Conservation (phyloP, 2,113 vertebrate species). For the Syrrhaptes paradoxus region DNA sequence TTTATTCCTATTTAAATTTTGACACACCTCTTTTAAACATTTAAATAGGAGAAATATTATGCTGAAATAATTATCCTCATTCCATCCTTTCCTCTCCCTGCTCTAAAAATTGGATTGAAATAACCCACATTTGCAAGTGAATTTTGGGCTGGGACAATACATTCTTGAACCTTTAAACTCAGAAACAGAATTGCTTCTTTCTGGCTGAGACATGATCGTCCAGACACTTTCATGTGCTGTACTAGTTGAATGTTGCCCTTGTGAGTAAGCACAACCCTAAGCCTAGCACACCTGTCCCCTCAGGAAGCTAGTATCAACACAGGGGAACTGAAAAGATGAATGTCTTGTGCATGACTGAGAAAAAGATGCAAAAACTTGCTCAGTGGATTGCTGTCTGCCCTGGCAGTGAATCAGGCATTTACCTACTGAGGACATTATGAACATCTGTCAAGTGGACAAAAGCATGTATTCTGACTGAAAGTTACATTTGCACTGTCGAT, state of each 20-base stretch:
- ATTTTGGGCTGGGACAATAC: background rate
- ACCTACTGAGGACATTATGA: background rate
- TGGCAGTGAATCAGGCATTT: background rate
- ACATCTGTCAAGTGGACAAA: background rate
- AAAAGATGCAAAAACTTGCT: background rate
- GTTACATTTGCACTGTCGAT: background rate
- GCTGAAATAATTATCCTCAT: background rate
- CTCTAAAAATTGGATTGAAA: background rate
- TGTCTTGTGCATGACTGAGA: background rate
- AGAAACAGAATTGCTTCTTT: background rate
- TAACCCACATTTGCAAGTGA: background rate
- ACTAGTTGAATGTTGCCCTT: background rate
- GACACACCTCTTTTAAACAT: background rate
- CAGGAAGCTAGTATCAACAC: background rate
- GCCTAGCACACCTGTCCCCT: background rate
- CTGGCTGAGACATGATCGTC: background rate
- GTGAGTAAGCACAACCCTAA: background rate
- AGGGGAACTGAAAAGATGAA: background rate
- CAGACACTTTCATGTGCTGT: background rate
- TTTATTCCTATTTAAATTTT: background rate
- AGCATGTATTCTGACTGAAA: background rate
- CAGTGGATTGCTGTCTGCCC: background rate
- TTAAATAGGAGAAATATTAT: background rate
- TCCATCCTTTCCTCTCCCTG: background rate
- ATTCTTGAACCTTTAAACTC: background rate